Percentiles rank a stretch among this genome's conserved stretches.
Conservation (phyloP, 2,797 vertebrate species). For the Tamandua tetradactyla region DNA sequence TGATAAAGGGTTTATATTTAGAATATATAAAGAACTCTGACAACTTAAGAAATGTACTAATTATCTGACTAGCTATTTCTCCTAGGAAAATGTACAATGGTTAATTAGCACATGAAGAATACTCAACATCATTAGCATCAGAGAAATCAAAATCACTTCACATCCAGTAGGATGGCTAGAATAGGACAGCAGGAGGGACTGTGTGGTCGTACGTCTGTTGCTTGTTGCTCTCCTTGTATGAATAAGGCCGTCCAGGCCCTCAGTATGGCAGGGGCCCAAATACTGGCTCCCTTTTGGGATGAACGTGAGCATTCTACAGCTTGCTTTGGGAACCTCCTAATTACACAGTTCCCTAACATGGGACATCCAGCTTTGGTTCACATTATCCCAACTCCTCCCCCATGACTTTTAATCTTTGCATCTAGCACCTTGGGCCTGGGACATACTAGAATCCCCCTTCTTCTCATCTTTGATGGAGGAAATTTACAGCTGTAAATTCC, state of each 20-base stretch:
- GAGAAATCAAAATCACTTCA: too few relatives aligned
- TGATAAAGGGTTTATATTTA: too few relatives aligned
- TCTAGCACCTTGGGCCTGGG: neutral
- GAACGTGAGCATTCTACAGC: neutral
- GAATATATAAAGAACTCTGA: too few relatives aligned
- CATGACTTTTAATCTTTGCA: neutral
- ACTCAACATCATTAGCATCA: too few relatives aligned
- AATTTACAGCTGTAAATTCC: too few relatives aligned
- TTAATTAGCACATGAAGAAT: too few relatives aligned
- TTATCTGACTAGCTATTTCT: too few relatives aligned
- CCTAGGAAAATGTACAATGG: too few relatives aligned
- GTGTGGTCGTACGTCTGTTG: neutral
- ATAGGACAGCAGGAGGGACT: neutral
- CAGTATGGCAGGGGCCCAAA: neutral
- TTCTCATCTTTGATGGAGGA: neutral
- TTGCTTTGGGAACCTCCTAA: neutral
- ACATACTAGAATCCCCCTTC: neutral
- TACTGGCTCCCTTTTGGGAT: neutral
- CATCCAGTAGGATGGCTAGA: too few relatives aligned
- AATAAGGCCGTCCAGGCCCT: neutral
- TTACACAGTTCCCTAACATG: neutral
- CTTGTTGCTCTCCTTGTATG: neutral
- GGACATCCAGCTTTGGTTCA: neutral
- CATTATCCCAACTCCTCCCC: neutral
- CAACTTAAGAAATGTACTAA: too few relatives aligned